Base-by-base conservation (phyloP, 2,113 vertebrate genomes). In the Periophthalmodon schlosseri region DNA sequence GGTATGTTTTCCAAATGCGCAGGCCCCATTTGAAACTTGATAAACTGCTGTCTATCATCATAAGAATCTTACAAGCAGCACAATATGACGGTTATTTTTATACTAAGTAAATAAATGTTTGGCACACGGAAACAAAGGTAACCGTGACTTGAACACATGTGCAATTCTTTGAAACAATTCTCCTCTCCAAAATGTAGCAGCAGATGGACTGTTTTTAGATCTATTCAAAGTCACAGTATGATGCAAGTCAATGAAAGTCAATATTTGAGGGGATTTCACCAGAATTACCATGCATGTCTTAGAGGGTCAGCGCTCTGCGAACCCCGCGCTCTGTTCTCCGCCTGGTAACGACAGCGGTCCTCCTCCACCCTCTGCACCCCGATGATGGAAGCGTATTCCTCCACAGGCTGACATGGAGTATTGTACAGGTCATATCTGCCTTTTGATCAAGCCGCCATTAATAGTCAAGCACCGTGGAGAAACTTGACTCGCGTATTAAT, bases 401-500 rank as follows among this genome's bases (percentile, higher is more conserved):
- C 54, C 86, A 81, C 77, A 80, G 71, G 76, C 73, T 82, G 85
- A 86, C 73, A 80, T 78, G 70, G 64, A 80, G 60, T 76, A 89
- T 89, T 75, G 56, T 63, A 86, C 83, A 84, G 89, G 90, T 91
- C 83, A 81, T 88, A 86, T 85, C 80, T 63, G 78, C 86, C 88
- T 84, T 89, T 89, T 92, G 90, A 92, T 92, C 86, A 82, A 84
- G 81, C 78, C 82, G 73, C 74, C 76, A 92, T 92, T 91, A 93
- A 93, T 90, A 91, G 89, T 90, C 84, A 93, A 86, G 73, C 77
- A 69, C 79, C 74, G 70, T 77, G 70, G 78, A 86, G 84, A 90
- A 89, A 84, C 76, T 84, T 61, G 89, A 86, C 86, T 83, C 87
- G 87, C 85, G 88, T 85, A 91, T 93, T 92, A 93, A 93, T 93